phyloP scores from a whole-genome alignment of 2,888 invertebrate species.

The Chrysina gloriosa region DNA sequence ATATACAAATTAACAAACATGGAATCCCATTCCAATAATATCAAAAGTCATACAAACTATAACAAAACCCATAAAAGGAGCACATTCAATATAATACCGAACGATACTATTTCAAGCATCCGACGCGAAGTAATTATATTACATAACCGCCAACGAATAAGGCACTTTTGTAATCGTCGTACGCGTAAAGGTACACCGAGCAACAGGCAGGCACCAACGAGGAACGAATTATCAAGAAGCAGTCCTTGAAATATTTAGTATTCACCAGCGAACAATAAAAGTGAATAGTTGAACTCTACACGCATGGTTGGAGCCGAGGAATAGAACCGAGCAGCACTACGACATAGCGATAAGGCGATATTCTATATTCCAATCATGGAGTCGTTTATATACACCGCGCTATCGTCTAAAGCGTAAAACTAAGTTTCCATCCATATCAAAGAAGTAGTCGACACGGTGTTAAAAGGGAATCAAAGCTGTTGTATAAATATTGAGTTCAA shows the following conservation, averaged over 20 bases:
- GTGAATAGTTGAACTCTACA: conserved; percentile 24
- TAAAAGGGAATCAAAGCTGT: neutral
- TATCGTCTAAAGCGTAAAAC: neutral
- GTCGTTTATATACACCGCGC: neutral
- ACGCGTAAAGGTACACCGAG: neutral
- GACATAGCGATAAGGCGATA: neutral
- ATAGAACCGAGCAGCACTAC: neutral
- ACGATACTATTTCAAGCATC: neutral
- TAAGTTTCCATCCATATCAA: neutral
- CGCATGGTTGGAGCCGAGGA: conserved; percentile 19
- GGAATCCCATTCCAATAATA: neutral
- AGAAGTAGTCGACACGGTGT: neutral
- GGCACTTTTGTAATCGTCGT: too few relatives aligned
- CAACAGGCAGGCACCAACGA: neutral
- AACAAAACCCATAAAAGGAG: neutral
- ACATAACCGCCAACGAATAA: neutral
- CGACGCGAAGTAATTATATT: neutral
- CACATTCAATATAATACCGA: neutral
- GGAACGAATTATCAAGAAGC: conserved; percentile 6
- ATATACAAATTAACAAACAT: neutral
- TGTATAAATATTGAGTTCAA: neutral
- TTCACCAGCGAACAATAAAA: conserved; percentile 28
- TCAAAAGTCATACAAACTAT: neutral
- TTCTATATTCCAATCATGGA: neutral
- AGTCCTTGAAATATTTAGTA: conserved; percentile 35